These are phyloP conservation scores for Triops cancriformis DNA, from an alignment of 1,140 invertebrate species.

Conservation along the genomic window DNA sequence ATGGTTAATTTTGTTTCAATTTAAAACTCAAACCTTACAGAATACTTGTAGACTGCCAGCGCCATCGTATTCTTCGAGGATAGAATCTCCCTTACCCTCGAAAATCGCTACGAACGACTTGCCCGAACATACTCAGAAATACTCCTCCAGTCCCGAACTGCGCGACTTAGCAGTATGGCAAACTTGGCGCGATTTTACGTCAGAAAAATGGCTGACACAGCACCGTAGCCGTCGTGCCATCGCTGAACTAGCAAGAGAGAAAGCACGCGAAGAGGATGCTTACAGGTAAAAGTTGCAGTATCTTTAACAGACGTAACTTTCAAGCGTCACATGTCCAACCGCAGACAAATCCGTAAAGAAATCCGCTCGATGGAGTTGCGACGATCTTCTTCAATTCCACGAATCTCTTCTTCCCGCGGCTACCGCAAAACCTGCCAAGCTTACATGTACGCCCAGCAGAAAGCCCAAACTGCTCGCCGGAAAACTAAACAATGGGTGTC, in stretches of 20 bases:
- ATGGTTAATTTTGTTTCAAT: background rate
- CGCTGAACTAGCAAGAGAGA: background rate
- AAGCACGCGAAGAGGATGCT: conserved; percentile 15
- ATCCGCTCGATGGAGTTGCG: background rate
- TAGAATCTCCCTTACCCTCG: background rate
- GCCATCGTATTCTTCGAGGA: background rate
- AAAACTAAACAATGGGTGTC: background rate
- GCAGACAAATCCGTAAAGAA: conserved; percentile 10
- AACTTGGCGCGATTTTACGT: background rate
- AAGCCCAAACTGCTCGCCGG: background rate
- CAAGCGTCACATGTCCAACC: background rate
- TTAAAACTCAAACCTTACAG: background rate
- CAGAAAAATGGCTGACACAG: background rate
- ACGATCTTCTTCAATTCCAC: conserved; percentile 2
- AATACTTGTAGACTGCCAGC: background rate
- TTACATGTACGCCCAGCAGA: background rate
- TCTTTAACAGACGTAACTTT: background rate
- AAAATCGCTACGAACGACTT: background rate
- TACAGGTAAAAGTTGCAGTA: background rate
- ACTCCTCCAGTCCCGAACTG: conserved; percentile 1
- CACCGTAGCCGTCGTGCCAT: background rate
- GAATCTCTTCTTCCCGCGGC: background rate
- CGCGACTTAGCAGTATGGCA: background rate
- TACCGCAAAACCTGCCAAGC: background rate
- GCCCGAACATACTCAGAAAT: background rate